Evolutionary conservation across 2,888 invertebrate genomes (phyloP), one percentile per base, ranked within the genome.

Genomic region (Lasioglossum zephyrum): DNA sequence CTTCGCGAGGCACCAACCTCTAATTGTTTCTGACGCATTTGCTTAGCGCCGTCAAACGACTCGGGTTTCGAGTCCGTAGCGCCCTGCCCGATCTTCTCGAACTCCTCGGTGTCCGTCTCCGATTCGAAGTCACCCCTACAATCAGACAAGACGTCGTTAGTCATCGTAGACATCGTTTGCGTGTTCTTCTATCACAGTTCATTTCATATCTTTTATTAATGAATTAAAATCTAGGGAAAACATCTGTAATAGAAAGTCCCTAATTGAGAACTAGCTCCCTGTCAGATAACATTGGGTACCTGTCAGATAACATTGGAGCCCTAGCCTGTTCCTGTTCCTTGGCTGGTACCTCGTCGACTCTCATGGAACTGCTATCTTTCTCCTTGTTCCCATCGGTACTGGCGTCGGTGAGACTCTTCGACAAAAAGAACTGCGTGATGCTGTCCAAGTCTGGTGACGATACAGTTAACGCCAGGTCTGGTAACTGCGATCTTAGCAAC

Each of bases 31-130:
- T 92, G 92, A 60, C 91, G 92, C 77, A 86, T 87, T 86, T 91
- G 91, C 85, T 92, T 92, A 73, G 88, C 87, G 79, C 92, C 92
- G 77, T 94, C 94, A 90, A 92, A 93, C 8, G 92, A 92, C 26
- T 87, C 92, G 72, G 93, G 91, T 84, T 94, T 95, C 44, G 93
- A 92, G 79, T 95, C 95, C 75, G 88, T 78, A 11, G 69, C 89
- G 4, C 92, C 92, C 94, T 97, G 97, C 26, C 97, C 96, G 13
- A 98, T 96, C 94, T 97, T 97, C 95, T 98, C 98, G 95, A 98
- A 98, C 93, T 98, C 98, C 92, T 98, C 97, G 0, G 97, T 97
- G 93, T 98, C 98, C 0, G 97, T 97, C 95, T 97, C 97, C 0
- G 97, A 98, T 93, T 98, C 98, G 93, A 97, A 97, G 53, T 91